Percentiles rank a stretch among this genome's conserved stretches.
Conservation (phyloP, 2,113 vertebrate genomes). For the Cisticola juncidis region DNA sequence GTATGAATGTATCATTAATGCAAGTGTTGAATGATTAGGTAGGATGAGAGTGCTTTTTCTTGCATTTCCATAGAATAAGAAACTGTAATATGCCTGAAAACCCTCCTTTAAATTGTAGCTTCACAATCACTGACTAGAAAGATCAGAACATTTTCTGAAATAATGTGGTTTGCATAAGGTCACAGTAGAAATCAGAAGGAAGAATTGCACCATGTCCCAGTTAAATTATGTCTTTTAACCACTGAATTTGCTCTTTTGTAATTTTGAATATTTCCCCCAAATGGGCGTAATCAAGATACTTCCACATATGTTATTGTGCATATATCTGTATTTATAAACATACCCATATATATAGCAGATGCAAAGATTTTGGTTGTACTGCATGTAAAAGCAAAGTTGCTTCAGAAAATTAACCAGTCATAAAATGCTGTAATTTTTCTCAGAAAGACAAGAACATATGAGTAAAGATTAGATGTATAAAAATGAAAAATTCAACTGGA, state of each 20-base stretch:
- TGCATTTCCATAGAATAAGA: conserved; percentile 17
- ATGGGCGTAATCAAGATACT: neutral
- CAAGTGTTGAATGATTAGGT: neutral
- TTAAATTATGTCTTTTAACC: neutral
- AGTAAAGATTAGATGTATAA: neutral
- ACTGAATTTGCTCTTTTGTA: neutral
- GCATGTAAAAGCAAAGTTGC: neutral
- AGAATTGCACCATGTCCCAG: neutral
- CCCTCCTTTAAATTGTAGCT: neutral
- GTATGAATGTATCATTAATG: neutral
- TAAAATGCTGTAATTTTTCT: neutral
- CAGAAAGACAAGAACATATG: neutral
- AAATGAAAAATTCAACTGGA: neutral
- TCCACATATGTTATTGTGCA: neutral
- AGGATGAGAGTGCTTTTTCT: neutral
- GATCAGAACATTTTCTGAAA: conserved; percentile 31
- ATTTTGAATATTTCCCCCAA: neutral
- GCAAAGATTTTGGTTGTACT: neutral
- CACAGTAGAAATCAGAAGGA: conserved; percentile 31
- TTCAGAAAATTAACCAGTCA: neutral
- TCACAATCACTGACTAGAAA: conserved; percentile 11
- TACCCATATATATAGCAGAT: neutral
- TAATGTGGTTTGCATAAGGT: conserved; percentile 23
- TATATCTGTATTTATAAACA: neutral
- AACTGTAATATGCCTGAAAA: neutral